Conservation (phyloP, 2,797 vertebrate species). For the Cetoscarus ocellatus region DNA sequence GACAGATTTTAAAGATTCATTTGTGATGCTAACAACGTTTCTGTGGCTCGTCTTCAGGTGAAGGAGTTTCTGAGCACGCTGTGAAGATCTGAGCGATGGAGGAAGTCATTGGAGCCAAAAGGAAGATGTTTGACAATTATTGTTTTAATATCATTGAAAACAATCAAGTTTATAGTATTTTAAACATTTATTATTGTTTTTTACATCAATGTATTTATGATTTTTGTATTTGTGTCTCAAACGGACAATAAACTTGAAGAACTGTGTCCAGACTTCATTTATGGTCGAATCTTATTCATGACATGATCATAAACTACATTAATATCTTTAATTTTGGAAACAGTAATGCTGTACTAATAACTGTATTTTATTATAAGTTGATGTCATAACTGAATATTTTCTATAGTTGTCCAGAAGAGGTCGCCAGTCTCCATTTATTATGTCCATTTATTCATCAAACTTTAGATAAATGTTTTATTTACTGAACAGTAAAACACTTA, state of each 20-base stretch:
- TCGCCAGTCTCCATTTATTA: constrained; percentile 19
- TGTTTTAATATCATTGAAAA: not conserved
- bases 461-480: too few species aligned
- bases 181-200: not conserved
- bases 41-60: constrained; percentile 83
- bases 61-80: constrained; percentile 92
- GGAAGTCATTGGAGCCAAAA: not conserved
- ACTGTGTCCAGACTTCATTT: too few species aligned
- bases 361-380: not conserved
- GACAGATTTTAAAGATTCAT: not conserved
- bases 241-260: constrained; percentile 42
- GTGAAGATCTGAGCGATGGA: constrained; percentile 53
- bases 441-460: too few species aligned
- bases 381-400: not conserved
- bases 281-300: too few species aligned
- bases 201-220: constrained; percentile 46
- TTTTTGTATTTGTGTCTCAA: constrained; percentile 9
- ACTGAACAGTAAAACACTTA: too few species aligned
- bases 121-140: not conserved
- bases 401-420: constrained; percentile 42
- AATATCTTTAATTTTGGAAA: not conserved
- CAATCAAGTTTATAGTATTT: not conserved
- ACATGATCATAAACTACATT: too few species aligned
- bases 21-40: not conserved
- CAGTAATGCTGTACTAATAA: not conserved